A percentile compares a stretch with the other conserved stretches of the same genome.
Evolutionary conservation across 2,797 vertebrate genomes (phyloP).

Genomic region (Xenentodon cancila): DNA sequence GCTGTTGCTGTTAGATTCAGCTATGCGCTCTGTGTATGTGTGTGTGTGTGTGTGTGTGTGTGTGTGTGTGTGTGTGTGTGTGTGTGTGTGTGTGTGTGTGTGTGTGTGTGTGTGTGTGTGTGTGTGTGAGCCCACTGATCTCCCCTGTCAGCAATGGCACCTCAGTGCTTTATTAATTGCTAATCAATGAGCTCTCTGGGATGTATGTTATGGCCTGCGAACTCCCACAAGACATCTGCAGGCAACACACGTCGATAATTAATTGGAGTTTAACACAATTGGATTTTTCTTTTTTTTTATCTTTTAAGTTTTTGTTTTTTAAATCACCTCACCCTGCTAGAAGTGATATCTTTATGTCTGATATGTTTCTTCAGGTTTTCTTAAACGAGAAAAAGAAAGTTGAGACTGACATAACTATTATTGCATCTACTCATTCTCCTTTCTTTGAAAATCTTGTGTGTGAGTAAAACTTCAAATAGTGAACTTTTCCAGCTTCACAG

Average conservation of each 20-base stretch:
- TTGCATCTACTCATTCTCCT: too few relatives aligned
- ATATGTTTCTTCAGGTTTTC: too few relatives aligned
- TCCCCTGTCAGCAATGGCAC: constrained; percentile 72
- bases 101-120: constrained; percentile 10
- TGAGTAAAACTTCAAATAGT: too few relatives aligned
- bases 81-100: not conserved
- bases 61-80: not conserved
- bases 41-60: too few relatives aligned
- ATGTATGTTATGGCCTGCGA: constrained; percentile 71
- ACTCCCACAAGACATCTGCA: constrained; percentile 73
- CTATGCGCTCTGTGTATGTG: not conserved
- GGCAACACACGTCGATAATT: constrained; percentile 50
- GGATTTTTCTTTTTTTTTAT: constrained; percentile 27
- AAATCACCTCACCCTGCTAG: not conserved
- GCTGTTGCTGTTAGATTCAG: constrained; percentile 25
- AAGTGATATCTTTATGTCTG: too few relatives aligned
- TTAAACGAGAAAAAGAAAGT: too few relatives aligned
- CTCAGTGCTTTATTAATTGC: constrained; percentile 82
- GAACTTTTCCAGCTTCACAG: too few relatives aligned
- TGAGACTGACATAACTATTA: too few relatives aligned
- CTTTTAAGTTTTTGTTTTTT: constrained; percentile 4
- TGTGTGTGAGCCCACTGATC: constrained; percentile 54
- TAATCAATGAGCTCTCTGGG: constrained; percentile 82
- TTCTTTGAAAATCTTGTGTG: too few relatives aligned
- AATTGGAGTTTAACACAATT: constrained; percentile 31